Conservation (phyloP, 2,113 vertebrate genomes). For the Blennius ocellaris region DNA sequence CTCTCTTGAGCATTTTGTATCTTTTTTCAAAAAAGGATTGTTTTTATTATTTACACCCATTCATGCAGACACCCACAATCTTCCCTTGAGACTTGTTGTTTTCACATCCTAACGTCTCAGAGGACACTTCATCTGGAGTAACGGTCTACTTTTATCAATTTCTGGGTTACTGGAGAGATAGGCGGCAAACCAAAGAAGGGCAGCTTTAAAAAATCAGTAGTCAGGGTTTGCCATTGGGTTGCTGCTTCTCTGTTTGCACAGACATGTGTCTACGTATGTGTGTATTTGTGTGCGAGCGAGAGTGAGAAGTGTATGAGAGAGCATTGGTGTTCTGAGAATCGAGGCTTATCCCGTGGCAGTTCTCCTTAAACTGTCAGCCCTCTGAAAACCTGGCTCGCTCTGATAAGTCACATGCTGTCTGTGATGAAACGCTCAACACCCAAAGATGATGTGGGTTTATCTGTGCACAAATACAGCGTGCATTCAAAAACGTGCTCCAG, state of each 20-base stretch:
- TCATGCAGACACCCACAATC: constrained; percentile 8
- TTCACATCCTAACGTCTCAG: constrained; percentile 28
- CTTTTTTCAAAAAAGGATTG: background rate
- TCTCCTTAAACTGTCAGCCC: constrained; percentile 63
- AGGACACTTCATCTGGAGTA: constrained; percentile 39
- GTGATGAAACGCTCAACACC: constrained; percentile 56
- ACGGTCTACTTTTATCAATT: constrained; percentile 36
- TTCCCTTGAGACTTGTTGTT: constrained; percentile 33
- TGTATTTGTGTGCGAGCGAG: constrained; percentile 1
- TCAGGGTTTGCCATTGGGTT: constrained; percentile 36
- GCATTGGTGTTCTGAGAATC: constrained; percentile 56
- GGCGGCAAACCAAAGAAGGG: constrained; percentile 30
- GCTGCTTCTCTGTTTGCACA: constrained; percentile 46
- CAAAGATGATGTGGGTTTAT: constrained; percentile 60
- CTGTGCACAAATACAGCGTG: constrained; percentile 44
- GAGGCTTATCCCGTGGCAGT: constrained; percentile 62
- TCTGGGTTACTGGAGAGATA: constrained; percentile 16
- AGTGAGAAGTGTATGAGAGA: constrained; percentile 39
- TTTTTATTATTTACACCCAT: constrained; percentile 31
- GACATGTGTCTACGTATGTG: constrained; percentile 30
- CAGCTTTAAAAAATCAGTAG: constrained; percentile 34
- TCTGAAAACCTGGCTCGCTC: constrained; percentile 61
- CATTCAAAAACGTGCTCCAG: constrained; percentile 12
- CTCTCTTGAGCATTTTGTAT: background rate
- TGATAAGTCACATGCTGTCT: constrained; percentile 74